phyloP scores from a whole-genome alignment of 2,797 vertebrate genomes.

The Pangasius macronema region DNA sequence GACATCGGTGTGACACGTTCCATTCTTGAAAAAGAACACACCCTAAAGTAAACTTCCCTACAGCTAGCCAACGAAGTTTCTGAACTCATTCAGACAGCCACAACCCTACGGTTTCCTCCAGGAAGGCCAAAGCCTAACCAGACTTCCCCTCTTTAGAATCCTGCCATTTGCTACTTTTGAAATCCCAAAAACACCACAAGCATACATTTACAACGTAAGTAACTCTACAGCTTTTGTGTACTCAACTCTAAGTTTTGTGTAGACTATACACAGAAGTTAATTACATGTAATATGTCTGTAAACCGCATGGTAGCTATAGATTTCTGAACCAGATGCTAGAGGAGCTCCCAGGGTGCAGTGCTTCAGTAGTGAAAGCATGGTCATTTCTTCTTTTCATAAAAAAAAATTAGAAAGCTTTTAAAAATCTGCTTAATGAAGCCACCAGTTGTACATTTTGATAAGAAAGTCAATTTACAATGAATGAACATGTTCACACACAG shows the following conservation, averaged over 20 bases:
- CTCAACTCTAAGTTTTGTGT: too few species aligned
- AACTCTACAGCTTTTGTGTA: neutral
- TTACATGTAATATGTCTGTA: conserved; percentile 20
- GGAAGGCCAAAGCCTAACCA: neutral
- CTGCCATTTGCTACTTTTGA: neutral
- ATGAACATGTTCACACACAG: neutral
- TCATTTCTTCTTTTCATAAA: neutral
- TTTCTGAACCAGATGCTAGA: conserved; percentile 13
- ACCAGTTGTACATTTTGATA: neutral
- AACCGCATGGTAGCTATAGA: conserved; percentile 49
- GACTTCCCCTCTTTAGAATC: neutral
- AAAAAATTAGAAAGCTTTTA: neutral
- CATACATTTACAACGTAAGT: neutral
- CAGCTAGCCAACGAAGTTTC: neutral
- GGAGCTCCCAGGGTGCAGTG: neutral
- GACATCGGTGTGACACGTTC: too few species aligned
- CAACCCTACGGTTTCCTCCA: neutral
- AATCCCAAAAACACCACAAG: neutral
- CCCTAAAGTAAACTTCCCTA: conserved; percentile 8
- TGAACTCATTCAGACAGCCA: conserved; percentile 58
- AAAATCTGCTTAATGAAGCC: neutral
- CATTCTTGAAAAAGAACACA: too few species aligned
- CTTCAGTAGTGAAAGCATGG: neutral
- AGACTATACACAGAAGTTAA: neutral
- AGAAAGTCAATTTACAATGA: neutral